Conservation (phyloP, 2,797 vertebrate species). For the Sphenodon punctatus region DNA sequence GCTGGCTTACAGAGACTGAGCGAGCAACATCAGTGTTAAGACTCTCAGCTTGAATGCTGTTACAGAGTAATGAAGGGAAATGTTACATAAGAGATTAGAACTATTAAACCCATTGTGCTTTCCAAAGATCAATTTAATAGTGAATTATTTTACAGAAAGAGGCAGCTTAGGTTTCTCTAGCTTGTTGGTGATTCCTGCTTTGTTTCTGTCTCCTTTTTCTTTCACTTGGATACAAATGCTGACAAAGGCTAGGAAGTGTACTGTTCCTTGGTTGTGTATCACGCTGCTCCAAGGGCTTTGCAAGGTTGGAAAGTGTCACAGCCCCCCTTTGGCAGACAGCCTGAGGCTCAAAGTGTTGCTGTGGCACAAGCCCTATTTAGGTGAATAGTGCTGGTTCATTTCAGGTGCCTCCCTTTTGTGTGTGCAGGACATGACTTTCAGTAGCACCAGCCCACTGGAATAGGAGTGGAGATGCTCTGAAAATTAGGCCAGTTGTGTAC, state of each 20-base stretch:
- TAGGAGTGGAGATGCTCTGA: no score
- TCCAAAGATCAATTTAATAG: slow-evolving; percentile 47
- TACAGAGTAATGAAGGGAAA: slow-evolving; percentile 49
- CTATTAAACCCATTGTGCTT: slow-evolving; percentile 41
- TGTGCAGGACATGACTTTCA: no score
- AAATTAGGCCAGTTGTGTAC: not conserved
- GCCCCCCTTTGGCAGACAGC: not conserved
- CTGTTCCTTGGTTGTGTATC: not conserved
- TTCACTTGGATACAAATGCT: slow-evolving; percentile 38
- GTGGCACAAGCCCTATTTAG: no score
- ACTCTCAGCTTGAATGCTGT: slow-evolving; percentile 51
- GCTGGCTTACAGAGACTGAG: slow-evolving; percentile 12
- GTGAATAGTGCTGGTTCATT: no score
- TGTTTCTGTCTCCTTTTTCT: not conserved
- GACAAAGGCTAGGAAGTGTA: not conserved
- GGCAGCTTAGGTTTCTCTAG: slow-evolving; percentile 29
- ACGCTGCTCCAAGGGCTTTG: not conserved
- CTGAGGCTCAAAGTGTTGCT: no score
- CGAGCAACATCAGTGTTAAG: not conserved
- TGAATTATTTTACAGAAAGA: slow-evolving; percentile 31
- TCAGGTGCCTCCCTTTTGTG: no score
- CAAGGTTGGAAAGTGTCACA: not conserved
- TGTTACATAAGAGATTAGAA: slow-evolving; percentile 37
- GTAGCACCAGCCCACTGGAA: no score
- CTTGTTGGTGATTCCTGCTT: not conserved